phyloP scores from a whole-genome alignment of 1,140 invertebrate genomes.

The Neodiprion fabricii region DNA sequence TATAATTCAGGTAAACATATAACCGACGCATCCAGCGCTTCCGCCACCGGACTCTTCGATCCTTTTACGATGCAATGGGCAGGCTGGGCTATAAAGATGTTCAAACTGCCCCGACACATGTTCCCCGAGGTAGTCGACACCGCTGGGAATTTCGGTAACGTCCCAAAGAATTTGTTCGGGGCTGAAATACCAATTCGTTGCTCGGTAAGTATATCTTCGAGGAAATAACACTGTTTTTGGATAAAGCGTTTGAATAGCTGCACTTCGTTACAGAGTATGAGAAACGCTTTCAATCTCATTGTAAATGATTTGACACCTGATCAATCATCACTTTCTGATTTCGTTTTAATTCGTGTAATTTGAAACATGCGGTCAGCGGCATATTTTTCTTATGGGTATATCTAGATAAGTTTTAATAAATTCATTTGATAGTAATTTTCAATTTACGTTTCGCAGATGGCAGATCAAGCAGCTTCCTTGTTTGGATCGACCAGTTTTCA shows the following conservation, averaged over 20 bases:
- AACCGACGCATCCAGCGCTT: slow-evolving; percentile 88
- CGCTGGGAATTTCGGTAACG: slow-evolving; percentile 74
- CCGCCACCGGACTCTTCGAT: slow-evolving; percentile 91
- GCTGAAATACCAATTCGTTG: slow-evolving; percentile 77
- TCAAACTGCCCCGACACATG: slow-evolving; percentile 75
- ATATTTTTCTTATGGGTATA: neutral
- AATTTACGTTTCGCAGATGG: slow-evolving; percentile 62
- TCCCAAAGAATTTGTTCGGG: slow-evolving; percentile 74
- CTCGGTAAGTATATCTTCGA: slow-evolving; percentile 66
- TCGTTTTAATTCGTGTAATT: too few relatives aligned
- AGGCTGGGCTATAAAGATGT: slow-evolving; percentile 70
- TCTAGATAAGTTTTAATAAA: neutral
- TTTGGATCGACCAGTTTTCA: slow-evolving; percentile 90
- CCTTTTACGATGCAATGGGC: slow-evolving; percentile 89
- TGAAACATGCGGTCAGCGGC: too few relatives aligned
- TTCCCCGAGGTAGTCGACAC: slow-evolving; percentile 85
- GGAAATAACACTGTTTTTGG: too few relatives aligned
- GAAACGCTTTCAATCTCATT: too few relatives aligned
- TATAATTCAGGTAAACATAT: slow-evolving; percentile 65
- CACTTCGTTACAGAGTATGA: too few relatives aligned
- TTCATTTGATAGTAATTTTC: slow-evolving; percentile 34
- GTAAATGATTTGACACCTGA: too few relatives aligned
- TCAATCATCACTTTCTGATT: too few relatives aligned
- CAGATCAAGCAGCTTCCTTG: slow-evolving; percentile 86
- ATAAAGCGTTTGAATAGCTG: too few relatives aligned